phyloP scores from a whole-genome alignment of 2,797 vertebrate genomes.

The Sebastes diaconus region DNA sequence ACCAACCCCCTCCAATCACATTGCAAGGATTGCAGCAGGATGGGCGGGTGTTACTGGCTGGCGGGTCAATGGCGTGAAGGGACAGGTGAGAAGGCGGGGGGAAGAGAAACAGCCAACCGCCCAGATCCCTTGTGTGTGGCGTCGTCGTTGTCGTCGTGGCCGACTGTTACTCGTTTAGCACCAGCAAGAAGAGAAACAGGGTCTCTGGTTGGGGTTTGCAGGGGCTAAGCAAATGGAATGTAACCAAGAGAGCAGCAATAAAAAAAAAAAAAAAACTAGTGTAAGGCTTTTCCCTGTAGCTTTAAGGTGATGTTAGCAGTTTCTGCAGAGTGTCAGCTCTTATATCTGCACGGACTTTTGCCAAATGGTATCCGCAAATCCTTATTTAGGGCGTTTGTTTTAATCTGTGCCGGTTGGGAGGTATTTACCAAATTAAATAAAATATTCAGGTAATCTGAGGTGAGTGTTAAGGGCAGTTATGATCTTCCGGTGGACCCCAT shows the following conservation, averaged over 20 bases:
- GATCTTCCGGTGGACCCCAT: too few species aligned
- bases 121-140: not conserved
- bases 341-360: not conserved
- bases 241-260: not conserved
- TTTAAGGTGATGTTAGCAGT: not conserved
- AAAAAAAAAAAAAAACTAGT: not conserved
- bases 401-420: not conserved
- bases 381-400: not conserved
- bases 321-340: slow-evolving; percentile 1
- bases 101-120: not conserved
- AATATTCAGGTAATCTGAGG: not conserved
- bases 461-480: not conserved
- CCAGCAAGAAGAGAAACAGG: not conserved
- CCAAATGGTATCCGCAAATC: not conserved
- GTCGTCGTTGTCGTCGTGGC: too few species aligned
- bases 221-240: slow-evolving; percentile 23
- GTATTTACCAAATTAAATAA: not conserved
- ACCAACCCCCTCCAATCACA: slow-evolving; percentile 32
- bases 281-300: slow-evolving; percentile 12
- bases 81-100: not conserved
- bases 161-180: slow-evolving; percentile 5
- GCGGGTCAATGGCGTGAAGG: not conserved
- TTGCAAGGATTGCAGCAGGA: slow-evolving; percentile 25
- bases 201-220: slow-evolving; percentile 9
- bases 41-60: not conserved